Evolutionary conservation across 1,140 invertebrate genomes (phyloP).

Genomic region (Pemphigus obesinymphae): DNA sequence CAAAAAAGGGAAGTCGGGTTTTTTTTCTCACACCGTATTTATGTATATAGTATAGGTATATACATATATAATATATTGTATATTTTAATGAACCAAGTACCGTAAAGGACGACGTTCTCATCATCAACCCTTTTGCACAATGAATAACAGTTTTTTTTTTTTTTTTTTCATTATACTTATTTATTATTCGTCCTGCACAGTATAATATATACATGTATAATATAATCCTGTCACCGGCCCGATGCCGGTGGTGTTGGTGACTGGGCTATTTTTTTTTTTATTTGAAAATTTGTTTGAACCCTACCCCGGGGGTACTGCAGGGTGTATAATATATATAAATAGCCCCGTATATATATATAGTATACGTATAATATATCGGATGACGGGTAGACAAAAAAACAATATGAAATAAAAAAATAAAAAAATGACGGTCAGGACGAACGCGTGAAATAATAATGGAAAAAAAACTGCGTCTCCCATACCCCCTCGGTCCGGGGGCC

Average conservation of each 20-base stretch:
- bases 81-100: constrained; percentile 25
- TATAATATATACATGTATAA: not conserved
- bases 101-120: constrained; percentile 2
- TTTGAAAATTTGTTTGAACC: no score
- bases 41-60: not conserved
- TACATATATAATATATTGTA: not conserved
- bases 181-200: not conserved
- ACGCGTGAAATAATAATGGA: not conserved
- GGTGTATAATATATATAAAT: no score
- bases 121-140: constrained; percentile 23
- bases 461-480: not conserved
- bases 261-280: constrained; percentile 18
- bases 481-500: not conserved
- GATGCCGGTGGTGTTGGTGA: not conserved
- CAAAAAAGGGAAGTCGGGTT: not conserved
- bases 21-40: constrained; percentile 15
- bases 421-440: not conserved
- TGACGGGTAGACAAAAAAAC: not conserved
- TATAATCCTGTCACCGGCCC: not conserved
- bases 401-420: not conserved
- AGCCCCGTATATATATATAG: not conserved
- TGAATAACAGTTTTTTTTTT: constrained; percentile 29
- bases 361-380: not conserved
- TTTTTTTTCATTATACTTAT: not conserved
- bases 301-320: not conserved